Evolutionary conservation across 2,888 invertebrate genomes (phyloP).

Genomic region (Phoenoteleia sp.): DNA sequence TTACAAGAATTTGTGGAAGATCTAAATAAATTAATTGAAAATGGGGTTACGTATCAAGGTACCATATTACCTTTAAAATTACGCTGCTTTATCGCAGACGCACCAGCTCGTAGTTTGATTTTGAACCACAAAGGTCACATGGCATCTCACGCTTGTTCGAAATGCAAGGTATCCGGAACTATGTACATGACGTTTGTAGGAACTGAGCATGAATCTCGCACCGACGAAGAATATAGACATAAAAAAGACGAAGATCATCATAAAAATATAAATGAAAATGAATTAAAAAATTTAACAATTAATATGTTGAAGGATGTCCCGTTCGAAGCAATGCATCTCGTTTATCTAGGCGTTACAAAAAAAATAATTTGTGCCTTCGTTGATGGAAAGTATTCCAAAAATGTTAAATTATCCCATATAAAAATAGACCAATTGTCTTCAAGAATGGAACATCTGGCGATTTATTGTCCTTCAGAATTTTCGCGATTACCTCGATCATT

Average conservation of each 20-base stretch:
- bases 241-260: slow-evolving; percentile 55
- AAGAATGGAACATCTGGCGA: slow-evolving; percentile 47
- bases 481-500: slow-evolving; percentile 71
- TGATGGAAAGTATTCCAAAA: slow-evolving; percentile 35
- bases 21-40: slow-evolving; percentile 10
- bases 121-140: slow-evolving; percentile 51
- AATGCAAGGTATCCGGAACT: slow-evolving; percentile 30
- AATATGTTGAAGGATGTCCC: slow-evolving; percentile 56
- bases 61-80: slow-evolving; percentile 16
- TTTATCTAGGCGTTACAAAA: slow-evolving; percentile 61
- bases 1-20: slow-evolving; percentile 15
- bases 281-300: slow-evolving; percentile 57
- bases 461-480: slow-evolving; percentile 76
- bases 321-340: slow-evolving; percentile 69
- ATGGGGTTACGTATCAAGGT: slow-evolving; percentile 7
- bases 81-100: slow-evolving; percentile 45
- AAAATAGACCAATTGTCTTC: slow-evolving; percentile 50
- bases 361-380: slow-evolving; percentile 24
- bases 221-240: slow-evolving; percentile 17
- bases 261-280: slow-evolving; percentile 24
- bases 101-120: slow-evolving; percentile 38
- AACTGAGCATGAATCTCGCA: slow-evolving; percentile 24
- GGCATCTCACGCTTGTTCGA: slow-evolving; percentile 28
- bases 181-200: too few relatives aligned
- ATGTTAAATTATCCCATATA: slow-evolving; percentile 34